Base-by-base conservation (phyloP, 1,140 invertebrate genomes). In the Atta texana region DNA sequence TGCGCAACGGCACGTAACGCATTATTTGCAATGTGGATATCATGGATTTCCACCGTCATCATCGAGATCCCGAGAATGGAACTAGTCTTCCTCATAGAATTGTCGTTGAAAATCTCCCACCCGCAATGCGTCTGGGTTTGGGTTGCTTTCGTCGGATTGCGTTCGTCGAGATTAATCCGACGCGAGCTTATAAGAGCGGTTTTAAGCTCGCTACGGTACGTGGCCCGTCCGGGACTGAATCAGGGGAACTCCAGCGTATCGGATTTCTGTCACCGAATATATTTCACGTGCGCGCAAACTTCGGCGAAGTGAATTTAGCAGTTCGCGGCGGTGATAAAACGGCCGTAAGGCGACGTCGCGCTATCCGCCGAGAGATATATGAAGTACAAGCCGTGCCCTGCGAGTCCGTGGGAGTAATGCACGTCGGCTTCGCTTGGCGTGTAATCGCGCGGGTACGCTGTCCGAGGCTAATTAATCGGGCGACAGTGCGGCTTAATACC, bases 401-500 rank as follows among this genome's bases (percentile, higher is more conserved):
- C 53, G 44, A 24, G 16, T 16, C 72, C 55, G 34, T n/a, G 12
- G 10, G 51, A 71, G 80, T 61, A 74, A 75, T 57, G 49, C 74
- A 39, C 59, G 34, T 44, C 61, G 57, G 44, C 39, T 64, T 21
- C 31, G 74, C 16, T 78, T 74, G 61, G 53, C 44, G 74, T 66
- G 69, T 87, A 87, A 88, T 88, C 87, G 61, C 63, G 55, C 53
- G 39, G 28, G 49, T 24, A 80, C 63, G 71, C 57, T 69, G 71
- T 88, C 77, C 71, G 78, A 84, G 76, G 53, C 53, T 84, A 88
- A 88, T 88, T 88, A 88, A 88, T 88, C 86, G 86, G 76, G 24
- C 86, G 76, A 69, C 68, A 75, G 61, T 57, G 51, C 63, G 49
- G 69, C 66, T 68, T 85, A 87, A 85, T 53, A 28, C 72, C 86